phyloP scores from a whole-genome alignment of 2,888 invertebrate species.

The Drosophila kanekoi region DNA sequence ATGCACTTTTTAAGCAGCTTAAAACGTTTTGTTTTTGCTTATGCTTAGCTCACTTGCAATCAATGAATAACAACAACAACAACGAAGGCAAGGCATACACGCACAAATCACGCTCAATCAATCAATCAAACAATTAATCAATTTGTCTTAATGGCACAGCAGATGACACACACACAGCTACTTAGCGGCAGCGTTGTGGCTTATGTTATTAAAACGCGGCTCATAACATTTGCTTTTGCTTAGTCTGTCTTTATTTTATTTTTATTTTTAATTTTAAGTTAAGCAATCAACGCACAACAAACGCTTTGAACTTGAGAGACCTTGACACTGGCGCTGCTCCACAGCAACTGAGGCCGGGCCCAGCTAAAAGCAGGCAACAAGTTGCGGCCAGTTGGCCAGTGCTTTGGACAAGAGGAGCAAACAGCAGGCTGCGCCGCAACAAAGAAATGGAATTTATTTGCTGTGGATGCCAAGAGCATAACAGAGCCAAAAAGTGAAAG shows the following conservation, averaged over 20 bases:
- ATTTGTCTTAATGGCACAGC: constrained; percentile 49
- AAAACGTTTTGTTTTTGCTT: constrained; percentile 21
- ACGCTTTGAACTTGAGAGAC: constrained; percentile 84
- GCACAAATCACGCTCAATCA: constrained; percentile 17
- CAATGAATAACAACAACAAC: constrained; percentile 5
- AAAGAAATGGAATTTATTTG: constrained; percentile 64
- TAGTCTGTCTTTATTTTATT: background rate
- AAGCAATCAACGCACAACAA: constrained; percentile 47
- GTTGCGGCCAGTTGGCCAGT: constrained; percentile 68
- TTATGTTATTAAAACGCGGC: constrained; percentile 13
- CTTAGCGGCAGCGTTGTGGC: background rate
- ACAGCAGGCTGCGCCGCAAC: constrained; percentile 44
- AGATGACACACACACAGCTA: constrained; percentile 27
- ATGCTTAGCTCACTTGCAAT: constrained; percentile 31
- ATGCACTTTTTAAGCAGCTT: constrained; percentile 42
- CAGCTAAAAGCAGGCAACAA: constrained; percentile 55
- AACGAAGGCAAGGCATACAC: background rate
- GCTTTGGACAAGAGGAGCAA: constrained; percentile 77
- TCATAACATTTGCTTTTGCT: constrained; percentile 29
- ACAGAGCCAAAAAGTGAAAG: constrained; percentile 11
- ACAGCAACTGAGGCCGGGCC: constrained; percentile 82
- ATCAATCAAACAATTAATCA: constrained; percentile 37
- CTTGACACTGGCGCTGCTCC: constrained; percentile 86
- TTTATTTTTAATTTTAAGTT: constrained; percentile 15
- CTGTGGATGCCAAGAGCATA: constrained; percentile 65